phyloP scores from a whole-genome alignment of 2,888 invertebrate genomes.

The Belgica antarctica region DNA sequence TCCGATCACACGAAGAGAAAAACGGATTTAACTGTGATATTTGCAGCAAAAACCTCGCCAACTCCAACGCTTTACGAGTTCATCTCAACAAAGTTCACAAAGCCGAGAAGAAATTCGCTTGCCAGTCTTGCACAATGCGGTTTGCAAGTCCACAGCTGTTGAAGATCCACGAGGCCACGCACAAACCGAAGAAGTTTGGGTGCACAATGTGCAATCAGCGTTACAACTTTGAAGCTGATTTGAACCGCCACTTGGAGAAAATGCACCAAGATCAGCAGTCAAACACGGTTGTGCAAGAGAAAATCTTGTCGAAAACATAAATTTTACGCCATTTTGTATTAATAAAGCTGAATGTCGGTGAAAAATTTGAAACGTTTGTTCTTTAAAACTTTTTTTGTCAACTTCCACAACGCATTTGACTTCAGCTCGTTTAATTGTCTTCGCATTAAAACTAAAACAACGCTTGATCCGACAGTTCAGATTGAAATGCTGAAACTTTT shows the following conservation, averaged over 20 bases:
- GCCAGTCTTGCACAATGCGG: not conserved
- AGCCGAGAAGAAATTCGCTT: slow-evolving; percentile 30
- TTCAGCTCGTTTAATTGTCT: no score
- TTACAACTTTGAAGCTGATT: slow-evolving; percentile 20
- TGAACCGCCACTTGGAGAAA: slow-evolving; percentile 3
- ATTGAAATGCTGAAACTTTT: no score
- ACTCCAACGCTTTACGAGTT: slow-evolving; percentile 31
- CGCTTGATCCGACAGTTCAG: no score
- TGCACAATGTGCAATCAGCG: slow-evolving; percentile 29
- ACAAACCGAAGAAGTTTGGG: slow-evolving; percentile 21
- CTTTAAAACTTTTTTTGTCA: no score
- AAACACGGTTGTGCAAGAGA: no score
- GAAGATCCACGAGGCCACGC: not conserved
- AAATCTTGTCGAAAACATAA: no score
- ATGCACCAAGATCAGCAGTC: slow-evolving; percentile 34
- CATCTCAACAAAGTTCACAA: slow-evolving; percentile 32
- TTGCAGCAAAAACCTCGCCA: slow-evolving; percentile 25
- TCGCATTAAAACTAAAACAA: no score
- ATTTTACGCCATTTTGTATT: no score
- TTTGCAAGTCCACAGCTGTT: slow-evolving; percentile 25
- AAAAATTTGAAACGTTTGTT: no score
- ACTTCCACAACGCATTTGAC: no score
- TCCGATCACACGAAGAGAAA: not conserved
- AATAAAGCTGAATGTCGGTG: no score
- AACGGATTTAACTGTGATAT: slow-evolving; percentile 18